These are phyloP conservation scores for Sinohyriopsis cumingii DNA, from an alignment of 2,888 invertebrate genomes.

Conservation along the genomic window DNA sequence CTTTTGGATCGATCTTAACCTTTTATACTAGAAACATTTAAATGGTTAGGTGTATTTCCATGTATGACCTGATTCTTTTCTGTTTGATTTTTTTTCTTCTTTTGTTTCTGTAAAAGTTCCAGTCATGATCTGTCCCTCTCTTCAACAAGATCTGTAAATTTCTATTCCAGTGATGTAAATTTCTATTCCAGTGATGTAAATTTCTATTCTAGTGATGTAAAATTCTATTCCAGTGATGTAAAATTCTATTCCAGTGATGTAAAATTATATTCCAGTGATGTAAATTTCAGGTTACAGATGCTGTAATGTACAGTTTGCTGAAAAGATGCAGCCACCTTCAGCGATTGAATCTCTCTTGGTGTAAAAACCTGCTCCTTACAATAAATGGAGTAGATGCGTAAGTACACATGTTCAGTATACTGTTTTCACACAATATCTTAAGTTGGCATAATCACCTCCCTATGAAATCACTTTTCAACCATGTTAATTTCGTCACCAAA, in stretches of 20 bases:
- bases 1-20: too few species aligned
- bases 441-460: background rate
- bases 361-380: constrained; percentile 82
- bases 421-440: background rate
- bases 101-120: too few species aligned
- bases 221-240: background rate
- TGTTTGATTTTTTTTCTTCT: too few species aligned
- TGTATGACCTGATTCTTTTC: too few species aligned
- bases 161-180: background rate
- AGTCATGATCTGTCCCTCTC: too few species aligned
- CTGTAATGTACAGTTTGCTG: constrained; percentile 52
- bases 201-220: too few species aligned
- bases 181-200: constrained; percentile 6
- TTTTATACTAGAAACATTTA: too few species aligned
- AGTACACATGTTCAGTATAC: constrained; percentile 9
- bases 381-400: constrained; percentile 74
- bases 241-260: constrained; percentile 6
- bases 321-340: constrained; percentile 75
- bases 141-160: too few species aligned
- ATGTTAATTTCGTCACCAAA: too few species aligned
- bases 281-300: constrained; percentile 58
- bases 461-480: background rate
- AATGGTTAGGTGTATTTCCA: too few species aligned
- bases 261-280: background rate
- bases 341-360: constrained; percentile 91